Percentiles rank a stretch among this genome's conserved stretches.
These are phyloP conservation scores for Lepidothrix coronata DNA, from an alignment of 2,113 vertebrate genomes.

Conservation along the genomic window DNA sequence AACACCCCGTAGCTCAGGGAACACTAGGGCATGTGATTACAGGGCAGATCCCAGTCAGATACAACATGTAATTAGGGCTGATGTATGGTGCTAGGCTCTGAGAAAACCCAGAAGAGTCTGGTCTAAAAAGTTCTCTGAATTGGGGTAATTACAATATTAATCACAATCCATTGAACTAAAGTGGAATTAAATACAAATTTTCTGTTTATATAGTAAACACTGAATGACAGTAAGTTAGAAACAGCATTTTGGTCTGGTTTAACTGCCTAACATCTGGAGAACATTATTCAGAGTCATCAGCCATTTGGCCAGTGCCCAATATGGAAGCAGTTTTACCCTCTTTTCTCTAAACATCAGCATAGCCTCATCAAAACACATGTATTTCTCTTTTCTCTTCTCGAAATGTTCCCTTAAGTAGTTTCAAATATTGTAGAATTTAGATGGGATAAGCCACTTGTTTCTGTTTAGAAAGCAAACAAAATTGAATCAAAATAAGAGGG, in stretches of 20 bases:
- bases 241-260: conserved; percentile 44
- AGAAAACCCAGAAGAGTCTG: conserved; percentile 14
- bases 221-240: conserved; percentile 39
- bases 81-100: background rate
- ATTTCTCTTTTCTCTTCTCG: background rate
- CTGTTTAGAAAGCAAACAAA: conserved; percentile 64
- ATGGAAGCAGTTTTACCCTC: background rate
- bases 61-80: conserved; percentile 11
- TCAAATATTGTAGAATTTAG: background rate
- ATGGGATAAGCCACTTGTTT: conserved; percentile 49
- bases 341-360: background rate
- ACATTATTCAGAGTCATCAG: conserved; percentile 14
- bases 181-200: conserved; percentile 54
- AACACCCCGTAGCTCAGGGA: background rate
- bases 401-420: background rate
- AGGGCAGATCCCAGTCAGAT: background rate
- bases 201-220: conserved; percentile 7
- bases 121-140: conserved; percentile 47
- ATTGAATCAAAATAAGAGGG: conserved; percentile 56
- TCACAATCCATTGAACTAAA: conserved; percentile 44
- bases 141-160: conserved; percentile 56
- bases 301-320: background rate
- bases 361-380: background rate
- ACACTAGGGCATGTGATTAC: background rate
- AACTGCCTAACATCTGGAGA: conserved; percentile 59